Evolutionary conservation across 2,888 invertebrate species (phyloP).

Genomic region (Chromoteleia sp.): DNA sequence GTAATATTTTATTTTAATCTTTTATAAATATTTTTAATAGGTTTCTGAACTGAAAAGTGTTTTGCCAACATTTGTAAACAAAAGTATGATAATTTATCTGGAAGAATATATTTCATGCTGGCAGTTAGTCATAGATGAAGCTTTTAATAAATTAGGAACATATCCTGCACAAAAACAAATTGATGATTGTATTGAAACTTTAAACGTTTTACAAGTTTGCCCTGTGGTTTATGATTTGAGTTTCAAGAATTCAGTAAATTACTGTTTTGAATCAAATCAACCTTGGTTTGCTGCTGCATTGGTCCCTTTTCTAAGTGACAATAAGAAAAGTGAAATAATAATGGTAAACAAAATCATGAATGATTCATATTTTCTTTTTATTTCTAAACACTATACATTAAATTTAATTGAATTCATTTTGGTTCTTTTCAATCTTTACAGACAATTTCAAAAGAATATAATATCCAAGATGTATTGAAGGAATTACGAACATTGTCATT

Average conservation of each 20-base stretch:
- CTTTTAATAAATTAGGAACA: conserved; percentile 76
- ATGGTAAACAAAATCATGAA: conserved; percentile 72
- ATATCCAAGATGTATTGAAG: conserved; percentile 62
- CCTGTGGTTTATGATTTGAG: conserved; percentile 76
- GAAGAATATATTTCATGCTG: conserved; percentile 78
- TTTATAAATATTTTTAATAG: conserved; percentile 60
- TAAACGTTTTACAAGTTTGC: conserved; percentile 78
- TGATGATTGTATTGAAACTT: conserved; percentile 75
- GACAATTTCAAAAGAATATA: conserved; percentile 15
- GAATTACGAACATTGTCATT: conserved; percentile 72
- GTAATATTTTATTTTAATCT: no score
- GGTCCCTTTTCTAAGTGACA: conserved; percentile 76
- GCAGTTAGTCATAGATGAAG: conserved; percentile 76
- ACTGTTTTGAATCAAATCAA: conserved; percentile 75
- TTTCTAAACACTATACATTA: no score
- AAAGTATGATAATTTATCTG: conserved; percentile 74
- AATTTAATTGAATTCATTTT: no score
- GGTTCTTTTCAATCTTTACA: no score
- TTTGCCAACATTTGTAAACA: conserved; percentile 74
- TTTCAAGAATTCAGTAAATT: conserved; percentile 73
- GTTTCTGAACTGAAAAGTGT: conserved; percentile 76
- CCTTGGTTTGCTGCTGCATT: conserved; percentile 77
- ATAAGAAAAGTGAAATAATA: conserved; percentile 72
- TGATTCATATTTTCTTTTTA: no score
- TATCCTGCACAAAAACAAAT: conserved; percentile 73